phyloP scores from a whole-genome alignment of 1,140 invertebrate species.

The Megalopta genalis region DNA sequence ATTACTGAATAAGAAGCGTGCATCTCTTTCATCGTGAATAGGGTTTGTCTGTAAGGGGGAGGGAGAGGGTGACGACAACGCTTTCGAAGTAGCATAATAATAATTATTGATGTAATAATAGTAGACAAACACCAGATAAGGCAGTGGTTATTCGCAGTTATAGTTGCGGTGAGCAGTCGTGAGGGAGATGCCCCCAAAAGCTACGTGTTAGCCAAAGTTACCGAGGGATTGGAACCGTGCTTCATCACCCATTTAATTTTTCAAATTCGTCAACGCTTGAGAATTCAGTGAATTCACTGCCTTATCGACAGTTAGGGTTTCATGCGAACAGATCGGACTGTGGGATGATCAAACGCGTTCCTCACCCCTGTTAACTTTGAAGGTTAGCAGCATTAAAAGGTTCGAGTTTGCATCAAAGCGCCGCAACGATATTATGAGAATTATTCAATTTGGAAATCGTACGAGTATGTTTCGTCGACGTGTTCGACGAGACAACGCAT shows the following conservation, averaged over 20 bases:
- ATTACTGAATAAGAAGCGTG: constrained; percentile 65
- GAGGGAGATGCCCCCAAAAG: constrained; percentile 79
- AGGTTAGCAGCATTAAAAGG: constrained; percentile 79
- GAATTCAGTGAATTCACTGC: too few species aligned
- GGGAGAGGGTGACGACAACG: constrained; percentile 55
- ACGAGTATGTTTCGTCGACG: too few species aligned
- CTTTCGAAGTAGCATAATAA: constrained; percentile 65
- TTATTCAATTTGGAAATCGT: not conserved
- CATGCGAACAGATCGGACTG: not conserved
- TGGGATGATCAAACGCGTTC: constrained; percentile 40
- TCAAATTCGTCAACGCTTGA: not conserved
- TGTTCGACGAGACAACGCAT: constrained; percentile 1
- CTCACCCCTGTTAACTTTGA: constrained; percentile 72
- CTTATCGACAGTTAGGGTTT: not conserved
- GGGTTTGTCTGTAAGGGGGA: constrained; percentile 20
- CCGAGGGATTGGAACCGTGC: constrained; percentile 57
- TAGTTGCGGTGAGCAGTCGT: constrained; percentile 81
- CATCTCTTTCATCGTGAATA: constrained; percentile 62
- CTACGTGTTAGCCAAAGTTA: constrained; percentile 80
- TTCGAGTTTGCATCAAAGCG: constrained; percentile 73
- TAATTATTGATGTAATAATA: constrained; percentile 71
- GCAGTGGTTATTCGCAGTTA: constrained; percentile 81
- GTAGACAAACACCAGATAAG: constrained; percentile 80
- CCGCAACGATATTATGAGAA: constrained; percentile 8
- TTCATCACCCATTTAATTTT: constrained; percentile 21